phyloP scores from a whole-genome alignment of 2,888 invertebrate species.

The Plagodis pulveraria region DNA sequence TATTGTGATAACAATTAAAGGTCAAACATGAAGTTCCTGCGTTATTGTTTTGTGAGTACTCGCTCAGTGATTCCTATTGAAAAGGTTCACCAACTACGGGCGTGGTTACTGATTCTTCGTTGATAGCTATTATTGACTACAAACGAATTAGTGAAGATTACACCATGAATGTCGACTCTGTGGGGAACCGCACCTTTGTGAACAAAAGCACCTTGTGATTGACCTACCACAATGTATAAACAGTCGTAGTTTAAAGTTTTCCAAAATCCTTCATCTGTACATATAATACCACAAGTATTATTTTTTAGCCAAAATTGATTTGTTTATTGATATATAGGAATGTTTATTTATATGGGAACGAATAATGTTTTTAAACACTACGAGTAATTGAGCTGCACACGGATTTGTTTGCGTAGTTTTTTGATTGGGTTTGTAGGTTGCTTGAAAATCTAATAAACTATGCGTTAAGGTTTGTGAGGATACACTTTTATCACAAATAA shows the following conservation, averaged over 20 bases:
- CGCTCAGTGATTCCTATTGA: constrained; percentile 38
- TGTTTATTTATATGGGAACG: too few species aligned
- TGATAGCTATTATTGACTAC: constrained; percentile 55
- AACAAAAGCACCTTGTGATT: constrained; percentile 35
- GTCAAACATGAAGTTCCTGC: constrained; percentile 19
- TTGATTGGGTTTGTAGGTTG: too few species aligned
- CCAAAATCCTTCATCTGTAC: too few species aligned
- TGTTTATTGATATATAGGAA: too few species aligned
- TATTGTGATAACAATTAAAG: constrained; percentile 18
- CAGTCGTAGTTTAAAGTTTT: background rate
- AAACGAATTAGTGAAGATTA: constrained; percentile 63
- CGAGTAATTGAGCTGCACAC: too few species aligned
- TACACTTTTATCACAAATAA: too few species aligned
- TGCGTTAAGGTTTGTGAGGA: too few species aligned
- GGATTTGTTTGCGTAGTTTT: too few species aligned
- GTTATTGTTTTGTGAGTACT: constrained; percentile 32
- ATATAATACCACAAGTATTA: too few species aligned
- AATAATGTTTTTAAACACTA: too few species aligned
- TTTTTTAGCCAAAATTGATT: too few species aligned
- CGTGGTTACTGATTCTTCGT: constrained; percentile 59
- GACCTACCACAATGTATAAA: constrained; percentile 46
- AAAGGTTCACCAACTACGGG: constrained; percentile 57
- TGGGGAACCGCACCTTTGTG: constrained; percentile 46
- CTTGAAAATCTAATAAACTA: too few species aligned
- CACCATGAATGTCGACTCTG: constrained; percentile 40